Base-by-base conservation (phyloP, 2,888 invertebrate species). In the Entomobrya multifasciata region DNA sequence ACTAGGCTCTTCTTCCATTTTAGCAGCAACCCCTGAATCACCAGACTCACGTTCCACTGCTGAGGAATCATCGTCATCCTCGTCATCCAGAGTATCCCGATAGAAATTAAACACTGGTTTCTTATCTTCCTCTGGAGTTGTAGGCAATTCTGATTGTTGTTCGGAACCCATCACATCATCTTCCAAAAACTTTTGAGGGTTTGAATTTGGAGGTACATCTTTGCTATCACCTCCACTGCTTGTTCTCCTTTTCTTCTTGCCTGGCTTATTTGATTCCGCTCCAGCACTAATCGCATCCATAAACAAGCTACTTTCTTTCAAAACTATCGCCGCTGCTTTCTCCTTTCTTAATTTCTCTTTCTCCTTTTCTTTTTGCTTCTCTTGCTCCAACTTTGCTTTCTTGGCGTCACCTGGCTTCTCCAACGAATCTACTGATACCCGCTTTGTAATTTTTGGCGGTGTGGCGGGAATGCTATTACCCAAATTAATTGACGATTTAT, bases 241-340 rank as follows among this genome's bases (percentile, higher is more conserved):
- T n/a, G 87, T 86, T 60, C 96, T 94, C 62, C 97, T 94, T 93
- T 96, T 97, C 85, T 96, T 94, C 92, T 97, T 97, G 91, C 95
- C 95, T 0, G 95, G 94, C 89, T 90, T 91, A 2, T 83, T 30
- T 0, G 70, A 17, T 15, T 88, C 87, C 1, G 87, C 25, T 0
- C 95, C 95, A 1, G 96, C 96, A 90, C 95, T 94, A 47, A 98
- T 93, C 0, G 97, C 97, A 92, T 98, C 97, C 95, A 97, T 97
- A 92, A 98, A 98, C 93, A 97, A 95, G 92, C 96, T 97, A 92
- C 97, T 97, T 92, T 98, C 98, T 92, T 97, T 95, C 70, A 91
- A 72, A 2, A 44, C 55, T 36, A 84, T 74, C 0, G 30, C n/a
- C 17, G 41, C 90, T 1, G 13, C 88, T 93, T 94, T 70, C 92